phyloP scores from a whole-genome alignment of 2,888 invertebrate genomes.

The Aricia artaxerxes region DNA sequence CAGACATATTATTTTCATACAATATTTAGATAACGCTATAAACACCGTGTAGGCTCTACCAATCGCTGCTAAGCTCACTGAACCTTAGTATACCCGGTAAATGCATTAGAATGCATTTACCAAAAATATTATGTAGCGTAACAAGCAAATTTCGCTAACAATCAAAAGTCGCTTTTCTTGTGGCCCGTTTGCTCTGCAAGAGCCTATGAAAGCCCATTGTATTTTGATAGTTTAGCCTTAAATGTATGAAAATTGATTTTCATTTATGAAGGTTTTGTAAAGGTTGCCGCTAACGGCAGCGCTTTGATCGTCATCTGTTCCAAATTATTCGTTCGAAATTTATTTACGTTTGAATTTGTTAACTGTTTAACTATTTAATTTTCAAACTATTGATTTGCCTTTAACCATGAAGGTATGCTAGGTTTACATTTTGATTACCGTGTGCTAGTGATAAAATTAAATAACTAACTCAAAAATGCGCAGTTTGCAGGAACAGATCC shows the following conservation, averaged over 20 bases:
- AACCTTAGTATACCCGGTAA: no score
- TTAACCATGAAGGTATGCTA: no score
- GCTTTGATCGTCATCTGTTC: not conserved
- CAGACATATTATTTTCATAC: no score
- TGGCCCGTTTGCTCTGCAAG: not conserved
- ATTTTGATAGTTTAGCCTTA: not conserved
- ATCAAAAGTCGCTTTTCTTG: not conserved
- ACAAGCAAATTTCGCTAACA: no score
- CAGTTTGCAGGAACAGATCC: no score
- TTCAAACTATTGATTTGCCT: not conserved
- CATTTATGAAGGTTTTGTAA: not conserved
- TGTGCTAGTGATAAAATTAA: no score
- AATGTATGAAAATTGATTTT: not conserved
- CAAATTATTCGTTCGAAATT: conserved; percentile 14
- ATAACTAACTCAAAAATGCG: no score
- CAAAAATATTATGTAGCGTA: not conserved
- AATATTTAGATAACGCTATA: no score
- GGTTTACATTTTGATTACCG: no score
- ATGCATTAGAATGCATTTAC: not conserved
- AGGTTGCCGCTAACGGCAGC: not conserved
- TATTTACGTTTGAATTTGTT: not conserved
- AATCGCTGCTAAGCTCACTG: no score
- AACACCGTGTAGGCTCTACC: no score
- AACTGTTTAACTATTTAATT: not conserved
- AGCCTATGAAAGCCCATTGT: not conserved